phyloP scores from a whole-genome alignment of 2,888 invertebrate species.

The Platynereis dumerilii region DNA sequence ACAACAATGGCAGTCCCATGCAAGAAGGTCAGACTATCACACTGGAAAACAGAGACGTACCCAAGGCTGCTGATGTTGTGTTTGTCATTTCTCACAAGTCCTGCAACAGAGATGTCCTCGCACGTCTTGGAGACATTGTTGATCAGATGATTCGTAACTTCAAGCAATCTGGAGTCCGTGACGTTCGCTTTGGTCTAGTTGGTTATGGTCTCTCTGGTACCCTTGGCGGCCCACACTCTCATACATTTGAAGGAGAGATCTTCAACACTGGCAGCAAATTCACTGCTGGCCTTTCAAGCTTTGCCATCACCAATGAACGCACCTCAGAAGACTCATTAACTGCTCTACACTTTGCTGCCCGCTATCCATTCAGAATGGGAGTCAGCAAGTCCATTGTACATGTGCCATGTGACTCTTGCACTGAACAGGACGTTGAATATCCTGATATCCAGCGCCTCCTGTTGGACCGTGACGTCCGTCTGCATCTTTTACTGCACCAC shows the following conservation, averaged over 20 bases:
- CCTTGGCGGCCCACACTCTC: slow-evolving; percentile 73
- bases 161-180: slow-evolving; percentile 46
- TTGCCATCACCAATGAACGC: slow-evolving; percentile 29
- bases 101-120: slow-evolving; percentile 76
- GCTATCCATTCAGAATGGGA: slow-evolving; percentile 81
- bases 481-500: slow-evolving; percentile 34
- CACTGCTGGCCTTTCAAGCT: slow-evolving; percentile 14
- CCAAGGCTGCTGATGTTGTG: slow-evolving; percentile 81
- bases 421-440: slow-evolving; percentile 53
- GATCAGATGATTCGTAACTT: background rate
- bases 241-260: slow-evolving; percentile 66
- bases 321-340: slow-evolving; percentile 59
- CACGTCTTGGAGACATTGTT: slow-evolving; percentile 40
- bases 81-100: slow-evolving; percentile 81
- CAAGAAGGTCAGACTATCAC: slow-evolving; percentile 75
- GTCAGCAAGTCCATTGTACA: slow-evolving; percentile 83
- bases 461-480: slow-evolving; percentile 29
- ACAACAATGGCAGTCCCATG: slow-evolving; percentile 4
- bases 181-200: slow-evolving; percentile 73
- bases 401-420: slow-evolving; percentile 80
- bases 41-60: slow-evolving; percentile 65
- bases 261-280: slow-evolving; percentile 42
- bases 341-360: slow-evolving; percentile 71
- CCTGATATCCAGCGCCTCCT: slow-evolving; percentile 33
- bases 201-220: slow-evolving; percentile 78